Evolutionary conservation across 2,888 invertebrate genomes (phyloP).

Genomic region (Nemotelus pantherinus): DNA sequence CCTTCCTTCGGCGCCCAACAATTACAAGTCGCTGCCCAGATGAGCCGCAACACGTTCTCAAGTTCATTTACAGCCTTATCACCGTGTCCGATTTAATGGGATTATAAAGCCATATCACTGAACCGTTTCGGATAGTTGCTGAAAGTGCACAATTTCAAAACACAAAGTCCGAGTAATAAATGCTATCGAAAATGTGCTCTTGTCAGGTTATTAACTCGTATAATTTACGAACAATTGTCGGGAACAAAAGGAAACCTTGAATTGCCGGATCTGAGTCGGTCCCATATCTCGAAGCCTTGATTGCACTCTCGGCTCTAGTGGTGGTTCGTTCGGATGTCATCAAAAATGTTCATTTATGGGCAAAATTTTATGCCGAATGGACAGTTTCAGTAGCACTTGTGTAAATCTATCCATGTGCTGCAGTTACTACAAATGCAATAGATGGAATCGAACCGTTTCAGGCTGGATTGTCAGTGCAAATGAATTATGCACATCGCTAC

Average conservation of each 20-base stretch:
- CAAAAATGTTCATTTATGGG: conserved; percentile 27
- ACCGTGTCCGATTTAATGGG: conserved; percentile 17
- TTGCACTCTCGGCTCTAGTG: too few relatives aligned
- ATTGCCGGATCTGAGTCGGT: conserved; percentile 20
- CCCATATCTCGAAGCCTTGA: not conserved
- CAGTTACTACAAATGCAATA: conserved; percentile 18
- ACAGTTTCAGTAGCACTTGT: conserved; percentile 7
- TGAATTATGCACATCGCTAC: conserved; percentile 1
- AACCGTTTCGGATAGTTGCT: conserved; percentile 22
- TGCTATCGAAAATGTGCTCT: conserved; percentile 40
- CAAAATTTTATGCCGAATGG: conserved; percentile 32
- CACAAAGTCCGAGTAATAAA: not conserved
- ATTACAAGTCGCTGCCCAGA: conserved; percentile 2
- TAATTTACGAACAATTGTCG: conserved; percentile 47
- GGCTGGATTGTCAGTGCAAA: conserved; percentile 16
- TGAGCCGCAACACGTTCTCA: conserved; percentile 3
- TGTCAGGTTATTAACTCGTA: conserved; percentile 49
- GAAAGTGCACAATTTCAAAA: conserved; percentile 37
- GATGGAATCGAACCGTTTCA: not conserved
- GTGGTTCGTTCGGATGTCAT: not conserved
- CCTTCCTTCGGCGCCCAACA: not conserved
- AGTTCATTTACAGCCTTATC: conserved; percentile 32
- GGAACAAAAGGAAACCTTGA: not conserved
- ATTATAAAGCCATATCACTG: conserved; percentile 13
- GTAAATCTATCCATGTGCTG: not conserved